phyloP scores from a whole-genome alignment of 1,140 invertebrate species.

The Nilaparvata lugens region DNA sequence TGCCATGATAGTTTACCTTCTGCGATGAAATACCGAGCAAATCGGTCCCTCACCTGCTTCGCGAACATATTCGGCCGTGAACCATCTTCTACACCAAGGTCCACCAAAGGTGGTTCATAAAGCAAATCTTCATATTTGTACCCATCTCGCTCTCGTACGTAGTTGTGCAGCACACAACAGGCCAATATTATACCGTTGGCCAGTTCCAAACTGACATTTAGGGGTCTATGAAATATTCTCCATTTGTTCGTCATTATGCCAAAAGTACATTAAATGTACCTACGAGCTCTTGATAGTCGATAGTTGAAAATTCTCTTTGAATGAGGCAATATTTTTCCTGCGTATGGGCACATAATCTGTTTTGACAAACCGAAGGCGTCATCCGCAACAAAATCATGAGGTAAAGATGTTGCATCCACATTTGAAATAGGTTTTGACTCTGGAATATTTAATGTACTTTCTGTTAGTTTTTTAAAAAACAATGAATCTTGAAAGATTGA shows the following conservation, averaged over 20 bases:
- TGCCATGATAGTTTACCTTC: constrained; percentile 9
- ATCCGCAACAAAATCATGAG: constrained; percentile 29
- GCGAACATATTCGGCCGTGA: constrained; percentile 1
- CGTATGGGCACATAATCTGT: constrained; percentile 29
- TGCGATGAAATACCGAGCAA: constrained; percentile 7
- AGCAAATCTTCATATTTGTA: too few relatives aligned
- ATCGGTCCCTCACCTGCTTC: constrained; percentile 7
- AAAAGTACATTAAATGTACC: constrained; percentile 30
- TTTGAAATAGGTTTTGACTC: constrained; percentile 12
- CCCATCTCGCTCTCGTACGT: constrained; percentile 10
- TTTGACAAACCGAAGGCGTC: constrained; percentile 35
- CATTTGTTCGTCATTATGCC: constrained; percentile 31
- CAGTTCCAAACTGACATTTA: constrained; percentile 22
- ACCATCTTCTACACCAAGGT: too few relatives aligned
- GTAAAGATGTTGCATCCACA: background rate
- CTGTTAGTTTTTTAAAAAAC: constrained; percentile 25
- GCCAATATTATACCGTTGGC: constrained; percentile 21
- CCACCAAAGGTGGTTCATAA: too few relatives aligned
- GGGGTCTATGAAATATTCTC: constrained; percentile 28
- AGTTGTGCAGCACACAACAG: constrained; percentile 19
- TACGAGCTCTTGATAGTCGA: constrained; percentile 25
- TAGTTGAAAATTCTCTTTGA: constrained; percentile 29
- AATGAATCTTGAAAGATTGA: constrained; percentile 30
- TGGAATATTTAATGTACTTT: constrained; percentile 26
- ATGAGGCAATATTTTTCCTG: constrained; percentile 2